Percentiles rank a stretch among this genome's conserved stretches.
Evolutionary conservation across 2,113 vertebrate species (phyloP).

Genomic region (Mesitornis unicolor): DNA sequence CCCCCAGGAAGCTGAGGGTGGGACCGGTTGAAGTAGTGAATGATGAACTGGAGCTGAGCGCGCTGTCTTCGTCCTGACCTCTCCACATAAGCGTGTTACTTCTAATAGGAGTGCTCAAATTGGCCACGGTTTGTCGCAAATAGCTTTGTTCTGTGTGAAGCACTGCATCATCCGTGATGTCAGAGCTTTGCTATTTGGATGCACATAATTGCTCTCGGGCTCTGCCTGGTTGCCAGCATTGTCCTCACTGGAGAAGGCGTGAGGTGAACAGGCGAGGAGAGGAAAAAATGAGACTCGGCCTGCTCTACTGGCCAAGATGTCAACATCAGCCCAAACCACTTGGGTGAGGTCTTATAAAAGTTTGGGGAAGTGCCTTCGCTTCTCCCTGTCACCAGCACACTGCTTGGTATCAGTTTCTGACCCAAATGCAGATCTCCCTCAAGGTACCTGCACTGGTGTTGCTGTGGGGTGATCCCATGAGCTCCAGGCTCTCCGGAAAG

Average conservation of each 20-base stretch:
- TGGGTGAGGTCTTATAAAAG: not conserved
- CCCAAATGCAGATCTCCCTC: no score
- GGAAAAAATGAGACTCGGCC: not conserved
- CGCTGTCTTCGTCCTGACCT: not conserved
- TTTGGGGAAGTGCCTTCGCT: no score
- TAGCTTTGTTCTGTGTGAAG: not conserved
- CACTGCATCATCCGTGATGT: not conserved
- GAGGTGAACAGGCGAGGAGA: not conserved
- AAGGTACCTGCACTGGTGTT: no score
- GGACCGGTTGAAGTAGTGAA: not conserved
- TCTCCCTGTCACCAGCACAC: no score
- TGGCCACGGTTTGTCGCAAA: not conserved
- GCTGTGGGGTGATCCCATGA: no score
- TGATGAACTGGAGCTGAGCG: not conserved
- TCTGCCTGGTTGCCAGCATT: not conserved
- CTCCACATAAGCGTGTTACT: not conserved
- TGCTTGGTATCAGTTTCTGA: no score
- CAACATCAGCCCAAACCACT: not conserved
- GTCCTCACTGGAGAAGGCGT: not conserved
- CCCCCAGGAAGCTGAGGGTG: not conserved
- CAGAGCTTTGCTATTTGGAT: not conserved
- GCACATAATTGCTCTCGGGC: fast-evolving
- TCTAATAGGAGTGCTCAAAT: not conserved
- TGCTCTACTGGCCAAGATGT: not conserved
- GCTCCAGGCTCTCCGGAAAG: no score